Conservation (phyloP, 2,113 vertebrate genomes). For the Heliornis fulica region DNA sequence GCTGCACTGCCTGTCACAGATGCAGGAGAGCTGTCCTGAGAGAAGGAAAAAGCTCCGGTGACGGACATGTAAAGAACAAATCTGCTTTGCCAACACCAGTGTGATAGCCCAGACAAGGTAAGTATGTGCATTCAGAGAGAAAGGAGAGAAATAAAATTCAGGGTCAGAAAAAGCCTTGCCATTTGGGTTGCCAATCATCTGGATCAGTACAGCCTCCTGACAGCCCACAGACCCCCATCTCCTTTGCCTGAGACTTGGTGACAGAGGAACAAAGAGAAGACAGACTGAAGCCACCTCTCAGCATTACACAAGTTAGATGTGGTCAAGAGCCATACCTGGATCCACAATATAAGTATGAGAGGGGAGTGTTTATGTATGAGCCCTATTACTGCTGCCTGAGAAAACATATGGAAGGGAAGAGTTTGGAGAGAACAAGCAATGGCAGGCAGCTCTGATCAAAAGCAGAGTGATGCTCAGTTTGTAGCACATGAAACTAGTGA, state of each 20-base stretch:
- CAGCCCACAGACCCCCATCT: not conserved
- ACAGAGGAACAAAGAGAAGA: not conserved
- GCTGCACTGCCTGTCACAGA: not conserved
- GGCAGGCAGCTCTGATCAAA: not conserved
- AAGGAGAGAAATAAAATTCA: not conserved
- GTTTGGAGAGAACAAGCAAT: not conserved
- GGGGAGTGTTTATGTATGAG: not conserved
- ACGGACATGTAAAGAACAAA: not conserved
- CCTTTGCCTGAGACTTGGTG: not conserved
- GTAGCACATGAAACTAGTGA: not conserved
- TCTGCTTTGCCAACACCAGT: not conserved
- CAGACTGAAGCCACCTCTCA: not conserved
- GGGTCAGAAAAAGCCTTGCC: not conserved
- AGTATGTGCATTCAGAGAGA: not conserved
- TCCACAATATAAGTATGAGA: accelerated
- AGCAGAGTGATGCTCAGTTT: not conserved
- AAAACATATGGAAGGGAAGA: not conserved
- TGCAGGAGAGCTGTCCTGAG: not conserved
- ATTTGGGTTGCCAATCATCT: not conserved
- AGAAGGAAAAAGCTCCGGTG: not conserved
- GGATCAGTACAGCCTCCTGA: not conserved
- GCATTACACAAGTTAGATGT: not conserved
- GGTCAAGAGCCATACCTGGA: not conserved
- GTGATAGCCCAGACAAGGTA: not conserved
- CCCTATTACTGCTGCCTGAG: not conserved